Conservation (phyloP, 2,797 vertebrate genomes). For the Pitangus sulphuratus region DNA sequence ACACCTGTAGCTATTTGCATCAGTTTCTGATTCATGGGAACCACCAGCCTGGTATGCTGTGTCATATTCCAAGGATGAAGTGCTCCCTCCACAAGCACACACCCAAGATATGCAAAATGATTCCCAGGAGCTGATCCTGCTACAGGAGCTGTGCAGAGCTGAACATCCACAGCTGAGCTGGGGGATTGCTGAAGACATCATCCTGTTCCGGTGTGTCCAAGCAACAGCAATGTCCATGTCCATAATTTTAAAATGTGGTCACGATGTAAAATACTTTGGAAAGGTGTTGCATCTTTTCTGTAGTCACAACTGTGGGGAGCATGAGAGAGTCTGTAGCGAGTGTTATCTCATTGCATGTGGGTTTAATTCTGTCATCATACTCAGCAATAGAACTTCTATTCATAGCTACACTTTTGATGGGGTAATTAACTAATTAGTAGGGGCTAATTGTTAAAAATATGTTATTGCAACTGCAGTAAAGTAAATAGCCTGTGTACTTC, state of each 20-base stretch:
- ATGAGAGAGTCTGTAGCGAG: not conserved
- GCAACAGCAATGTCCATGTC: accelerated
- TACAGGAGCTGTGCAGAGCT: not conserved
- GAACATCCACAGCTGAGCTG: not conserved
- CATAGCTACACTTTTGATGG: not conserved
- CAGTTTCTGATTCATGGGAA: not conserved
- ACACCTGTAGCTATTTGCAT: not conserved
- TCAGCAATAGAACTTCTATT: not conserved
- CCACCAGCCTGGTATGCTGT: not conserved
- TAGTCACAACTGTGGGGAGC: not conserved
- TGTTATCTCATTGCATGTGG: not conserved
- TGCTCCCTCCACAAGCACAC: not conserved
- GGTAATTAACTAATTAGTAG: constrained; percentile 54
- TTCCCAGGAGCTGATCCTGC: not conserved
- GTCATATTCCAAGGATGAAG: not conserved
- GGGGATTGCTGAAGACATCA: not conserved
- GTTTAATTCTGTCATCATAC: not conserved
- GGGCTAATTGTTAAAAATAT: constrained; percentile 39
- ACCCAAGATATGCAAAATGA: not conserved
- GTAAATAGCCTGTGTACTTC: not conserved
- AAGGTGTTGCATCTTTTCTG: not conserved
- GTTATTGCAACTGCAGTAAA: not conserved
- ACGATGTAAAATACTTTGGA: not conserved
- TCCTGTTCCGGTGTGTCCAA: not conserved
- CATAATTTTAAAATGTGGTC: not conserved